Evolutionary conservation across 64 coral and sea anemone species (phyloP).

Genomic region (Montipora capricornis): DNA sequence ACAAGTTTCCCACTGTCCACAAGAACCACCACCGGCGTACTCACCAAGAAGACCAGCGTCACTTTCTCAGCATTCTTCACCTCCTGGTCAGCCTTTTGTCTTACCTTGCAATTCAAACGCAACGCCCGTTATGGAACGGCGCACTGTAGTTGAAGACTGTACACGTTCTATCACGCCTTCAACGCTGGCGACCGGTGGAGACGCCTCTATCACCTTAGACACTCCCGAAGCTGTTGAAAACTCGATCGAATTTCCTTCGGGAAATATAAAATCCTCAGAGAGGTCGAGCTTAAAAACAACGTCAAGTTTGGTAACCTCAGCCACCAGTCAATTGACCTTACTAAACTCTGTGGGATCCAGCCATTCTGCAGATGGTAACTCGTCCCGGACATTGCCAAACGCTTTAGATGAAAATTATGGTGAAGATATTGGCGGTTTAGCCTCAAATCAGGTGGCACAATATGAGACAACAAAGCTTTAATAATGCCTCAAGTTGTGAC

Average conservation of each 20-base stretch:
- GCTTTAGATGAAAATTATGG: neutral
- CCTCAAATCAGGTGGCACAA: neutral
- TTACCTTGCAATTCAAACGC: too few species aligned
- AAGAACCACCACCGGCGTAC: conserved; percentile 62
- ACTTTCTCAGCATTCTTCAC: neutral
- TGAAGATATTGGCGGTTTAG: neutral
- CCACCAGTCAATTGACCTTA: neutral
- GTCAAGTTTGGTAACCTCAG: neutral
- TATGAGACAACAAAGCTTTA: too few species aligned
- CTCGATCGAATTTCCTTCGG: too few species aligned
- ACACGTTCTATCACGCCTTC: too few species aligned
- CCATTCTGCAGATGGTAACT: neutral
- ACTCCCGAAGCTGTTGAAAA: too few species aligned
- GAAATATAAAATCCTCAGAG: too few species aligned
- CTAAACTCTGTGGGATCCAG: neutral
- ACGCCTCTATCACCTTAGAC: too few species aligned
- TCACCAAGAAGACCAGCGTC: neutral
- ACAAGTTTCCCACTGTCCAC: neutral
- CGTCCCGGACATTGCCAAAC: neutral
- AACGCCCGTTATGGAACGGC: too few species aligned
- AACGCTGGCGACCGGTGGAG: too few species aligned
- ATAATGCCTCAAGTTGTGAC: too few species aligned
- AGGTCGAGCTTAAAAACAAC: too few species aligned
- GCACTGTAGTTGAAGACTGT: too few species aligned
- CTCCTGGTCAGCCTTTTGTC: neutral